Base-by-base conservation (phyloP, 2,888 invertebrate genomes). In the Lasioglossum pauxillum region DNA sequence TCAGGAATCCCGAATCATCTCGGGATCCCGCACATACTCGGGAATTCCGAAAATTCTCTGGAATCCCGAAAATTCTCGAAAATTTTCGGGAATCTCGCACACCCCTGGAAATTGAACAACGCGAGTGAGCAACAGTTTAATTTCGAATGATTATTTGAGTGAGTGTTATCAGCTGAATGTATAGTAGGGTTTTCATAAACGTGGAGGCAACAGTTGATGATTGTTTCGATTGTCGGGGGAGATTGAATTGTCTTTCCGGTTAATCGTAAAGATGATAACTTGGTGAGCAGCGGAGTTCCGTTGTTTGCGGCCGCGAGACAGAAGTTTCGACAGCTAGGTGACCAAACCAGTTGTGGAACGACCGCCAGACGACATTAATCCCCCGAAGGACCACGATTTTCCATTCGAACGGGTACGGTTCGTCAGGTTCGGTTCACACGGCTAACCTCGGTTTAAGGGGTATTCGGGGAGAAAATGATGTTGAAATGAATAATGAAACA, bases 401-500 rank as follows among this genome's bases (percentile, higher is more conserved):
- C 84, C 77, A 75, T 85, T 75, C 84, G 76, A 80, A 73, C 60
- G 84, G 35, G 16, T 38, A 27, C 35, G 49, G 75, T 53, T 78
- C 77, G 71, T 72, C 80, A 53, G 71, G 53, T 72, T 85, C 77
- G 80, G 53, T 84, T 80, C 80, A 75, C 85, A 84, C 84, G 80
- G 74, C 67, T 60, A 74, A 14, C 46, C 73, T 14, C 49, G n/a
- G 46, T 49, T 78, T 12, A 23, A 76, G 57, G 73, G 38, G 23
- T 60, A 49, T 31, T 80, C 53, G 64, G 44, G 35, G 71, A 35
- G 78, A 76, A 67, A 82, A 80, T 76, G 31, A 78, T 78, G 85
- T 83, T 69, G 76, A 85, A 74, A 80, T 77, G 80, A 77, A 80
- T 85, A 83, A 85, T 60, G 80, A 83, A 76, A 75, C 46, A 27